These are phyloP conservation scores for Mobula hypostoma DNA, from an alignment of 2,113 vertebrate species.

Conservation along the genomic window DNA sequence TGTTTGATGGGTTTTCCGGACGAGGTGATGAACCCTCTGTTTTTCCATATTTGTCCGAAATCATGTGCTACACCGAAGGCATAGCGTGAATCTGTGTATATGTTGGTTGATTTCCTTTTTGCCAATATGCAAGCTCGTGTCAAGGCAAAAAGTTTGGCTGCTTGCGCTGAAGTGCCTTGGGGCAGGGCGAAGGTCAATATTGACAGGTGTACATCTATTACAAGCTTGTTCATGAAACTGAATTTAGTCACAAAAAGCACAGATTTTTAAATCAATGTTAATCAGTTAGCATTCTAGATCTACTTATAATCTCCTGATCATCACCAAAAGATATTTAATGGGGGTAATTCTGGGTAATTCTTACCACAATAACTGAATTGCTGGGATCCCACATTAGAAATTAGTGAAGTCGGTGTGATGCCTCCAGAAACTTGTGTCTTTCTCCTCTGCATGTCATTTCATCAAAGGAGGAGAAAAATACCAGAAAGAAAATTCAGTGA, in stretches of 20 bases:
- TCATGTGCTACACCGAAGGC: too few species aligned
- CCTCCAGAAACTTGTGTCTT: not conserved
- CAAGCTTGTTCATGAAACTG: not conserved
- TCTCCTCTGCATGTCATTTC: not conserved
- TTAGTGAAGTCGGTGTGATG: not conserved
- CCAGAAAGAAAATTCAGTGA: not conserved
- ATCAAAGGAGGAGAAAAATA: not conserved
- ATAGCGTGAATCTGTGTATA: too few species aligned
- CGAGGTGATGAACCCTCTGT: too few species aligned
- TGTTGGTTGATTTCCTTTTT: too few species aligned
- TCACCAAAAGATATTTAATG: not conserved
- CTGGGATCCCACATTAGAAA: not conserved
- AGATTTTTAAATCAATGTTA: not conserved
- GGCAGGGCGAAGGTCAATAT: not conserved
- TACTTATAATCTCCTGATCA: not conserved
- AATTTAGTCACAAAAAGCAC: not conserved
- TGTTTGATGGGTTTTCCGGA: too few species aligned
- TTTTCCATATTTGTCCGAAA: too few species aligned
- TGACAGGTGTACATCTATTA: not conserved
- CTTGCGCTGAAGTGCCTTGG: too few species aligned
- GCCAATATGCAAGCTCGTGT: too few species aligned
- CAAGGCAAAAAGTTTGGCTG: too few species aligned
- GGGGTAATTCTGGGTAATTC: not conserved
- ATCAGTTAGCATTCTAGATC: too few species aligned
- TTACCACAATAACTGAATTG: not conserved